Evolutionary conservation across 2,113 vertebrate species (phyloP).

Genomic region (Lontra canadensis): DNA sequence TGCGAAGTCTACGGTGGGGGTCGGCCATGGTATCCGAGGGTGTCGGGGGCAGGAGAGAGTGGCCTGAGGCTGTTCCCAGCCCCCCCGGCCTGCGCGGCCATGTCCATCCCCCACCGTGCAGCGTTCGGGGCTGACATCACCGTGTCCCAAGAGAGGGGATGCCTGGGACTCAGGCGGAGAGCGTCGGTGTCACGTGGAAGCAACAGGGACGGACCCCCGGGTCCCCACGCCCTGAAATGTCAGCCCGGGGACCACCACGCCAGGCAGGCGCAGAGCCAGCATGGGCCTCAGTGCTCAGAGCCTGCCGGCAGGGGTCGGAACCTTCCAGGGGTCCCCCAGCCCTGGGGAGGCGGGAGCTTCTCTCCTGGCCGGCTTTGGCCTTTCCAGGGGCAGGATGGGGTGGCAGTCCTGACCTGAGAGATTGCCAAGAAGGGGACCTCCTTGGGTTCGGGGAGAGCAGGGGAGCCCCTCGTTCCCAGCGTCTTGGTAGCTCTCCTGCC

Average conservation of each 20-base stretch:
- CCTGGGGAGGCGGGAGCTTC: not conserved
- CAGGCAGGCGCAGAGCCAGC: not conserved
- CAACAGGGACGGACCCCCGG: fast-evolving
- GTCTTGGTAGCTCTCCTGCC: not conserved
- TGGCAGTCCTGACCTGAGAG: not conserved
- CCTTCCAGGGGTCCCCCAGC: not conserved
- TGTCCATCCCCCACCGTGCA: fast-evolving
- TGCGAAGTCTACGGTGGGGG: not conserved
- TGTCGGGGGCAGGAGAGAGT: fast-evolving
- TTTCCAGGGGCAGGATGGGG: fast-evolving
- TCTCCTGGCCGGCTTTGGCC: too few relatives aligned
- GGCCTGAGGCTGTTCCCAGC: not conserved
- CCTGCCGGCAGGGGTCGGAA: fast-evolving
- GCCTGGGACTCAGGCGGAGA: not conserved
- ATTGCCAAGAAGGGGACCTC: not conserved
- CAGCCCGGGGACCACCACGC: not conserved
- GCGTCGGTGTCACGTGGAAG: fast-evolving
- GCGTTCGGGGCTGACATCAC: not conserved
- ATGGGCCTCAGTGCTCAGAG: not conserved
- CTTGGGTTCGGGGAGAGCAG: fast-evolving
- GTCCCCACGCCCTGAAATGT: not conserved
- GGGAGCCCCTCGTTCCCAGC: not conserved
- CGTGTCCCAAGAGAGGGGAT: not conserved
- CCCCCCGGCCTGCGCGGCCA: fast-evolving
- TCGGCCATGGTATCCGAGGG: fast-evolving